Percentiles rank a stretch among this genome's conserved stretches.
phyloP scores from a whole-genome alignment of 2,888 invertebrate species.

The Deroplatys truncata region DNA sequence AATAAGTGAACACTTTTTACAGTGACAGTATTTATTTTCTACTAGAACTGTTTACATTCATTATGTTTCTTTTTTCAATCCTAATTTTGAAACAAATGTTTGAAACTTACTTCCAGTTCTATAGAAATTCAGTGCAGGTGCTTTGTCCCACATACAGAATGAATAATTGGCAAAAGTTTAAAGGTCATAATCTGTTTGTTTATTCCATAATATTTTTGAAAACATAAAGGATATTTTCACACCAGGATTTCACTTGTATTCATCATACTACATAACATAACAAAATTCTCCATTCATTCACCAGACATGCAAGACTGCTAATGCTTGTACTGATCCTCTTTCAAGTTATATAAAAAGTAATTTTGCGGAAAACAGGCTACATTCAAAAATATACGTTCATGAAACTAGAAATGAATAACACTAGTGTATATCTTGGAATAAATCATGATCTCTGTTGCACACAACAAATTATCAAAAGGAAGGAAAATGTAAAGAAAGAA shows the following conservation, averaged over 20 bases:
- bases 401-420: neutral
- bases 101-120: neutral
- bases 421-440: neutral
- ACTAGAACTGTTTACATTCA: neutral
- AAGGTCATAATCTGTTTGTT: neutral
- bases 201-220: neutral
- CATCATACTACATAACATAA: neutral
- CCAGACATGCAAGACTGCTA: neutral
- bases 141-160: neutral
- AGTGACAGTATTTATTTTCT: neutral
- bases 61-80: neutral
- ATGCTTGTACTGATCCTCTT: neutral
- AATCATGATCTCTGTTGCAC: neutral
- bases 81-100: neutral
- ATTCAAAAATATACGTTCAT: neutral
- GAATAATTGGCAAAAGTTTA: neutral
- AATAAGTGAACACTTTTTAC: neutral
- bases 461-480: neutral
- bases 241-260: neutral
- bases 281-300: neutral
- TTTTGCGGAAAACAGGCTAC: neutral
- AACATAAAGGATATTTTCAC: neutral
- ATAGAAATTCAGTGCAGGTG: neutral
- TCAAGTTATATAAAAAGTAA: neutral
- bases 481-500: neutral